These are phyloP conservation scores for Agrotis puta DNA, from an alignment of 2,888 invertebrate species.

Conservation along the genomic window DNA sequence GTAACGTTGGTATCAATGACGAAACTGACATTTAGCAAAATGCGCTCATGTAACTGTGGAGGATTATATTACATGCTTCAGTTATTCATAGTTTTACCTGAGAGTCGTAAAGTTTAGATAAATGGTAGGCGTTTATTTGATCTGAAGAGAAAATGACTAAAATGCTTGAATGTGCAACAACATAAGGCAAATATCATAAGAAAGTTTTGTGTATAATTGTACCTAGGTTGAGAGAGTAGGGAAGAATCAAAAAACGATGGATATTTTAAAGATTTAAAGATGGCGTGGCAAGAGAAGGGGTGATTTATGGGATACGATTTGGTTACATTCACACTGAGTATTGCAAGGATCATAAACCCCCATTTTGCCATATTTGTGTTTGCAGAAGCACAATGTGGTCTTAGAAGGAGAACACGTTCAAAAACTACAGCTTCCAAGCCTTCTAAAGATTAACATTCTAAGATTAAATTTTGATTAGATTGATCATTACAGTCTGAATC, in stretches of 20 bases:
- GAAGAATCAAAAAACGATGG: background rate
- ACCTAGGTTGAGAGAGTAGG: background rate
- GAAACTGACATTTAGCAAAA: constrained; percentile 43
- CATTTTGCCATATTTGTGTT: too few relatives aligned
- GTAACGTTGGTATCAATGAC: constrained; percentile 15
- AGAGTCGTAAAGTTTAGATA: constrained; percentile 1
- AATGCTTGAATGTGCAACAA: background rate
- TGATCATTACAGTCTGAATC: too few relatives aligned
- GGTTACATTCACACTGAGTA: too few relatives aligned
- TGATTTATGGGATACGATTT: background rate
- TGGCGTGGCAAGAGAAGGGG: too few relatives aligned
- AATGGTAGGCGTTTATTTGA: background rate
- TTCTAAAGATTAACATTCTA: too few relatives aligned
- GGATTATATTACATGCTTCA: constrained; percentile 34
- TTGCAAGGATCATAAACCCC: too few relatives aligned
- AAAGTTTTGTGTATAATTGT: background rate
- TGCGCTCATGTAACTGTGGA: constrained; percentile 42
- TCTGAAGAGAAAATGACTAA: background rate
- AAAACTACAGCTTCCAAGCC: too few relatives aligned
- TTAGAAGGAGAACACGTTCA: too few relatives aligned
- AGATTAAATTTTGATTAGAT: too few relatives aligned
- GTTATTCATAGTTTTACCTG: constrained; percentile 9
- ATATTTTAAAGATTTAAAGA: too few relatives aligned
- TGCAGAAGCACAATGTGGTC: too few relatives aligned
- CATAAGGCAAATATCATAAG: background rate